These are phyloP conservation scores for Antennarius maculatus DNA, from an alignment of 2,797 vertebrate genomes.

Conservation along the genomic window DNA sequence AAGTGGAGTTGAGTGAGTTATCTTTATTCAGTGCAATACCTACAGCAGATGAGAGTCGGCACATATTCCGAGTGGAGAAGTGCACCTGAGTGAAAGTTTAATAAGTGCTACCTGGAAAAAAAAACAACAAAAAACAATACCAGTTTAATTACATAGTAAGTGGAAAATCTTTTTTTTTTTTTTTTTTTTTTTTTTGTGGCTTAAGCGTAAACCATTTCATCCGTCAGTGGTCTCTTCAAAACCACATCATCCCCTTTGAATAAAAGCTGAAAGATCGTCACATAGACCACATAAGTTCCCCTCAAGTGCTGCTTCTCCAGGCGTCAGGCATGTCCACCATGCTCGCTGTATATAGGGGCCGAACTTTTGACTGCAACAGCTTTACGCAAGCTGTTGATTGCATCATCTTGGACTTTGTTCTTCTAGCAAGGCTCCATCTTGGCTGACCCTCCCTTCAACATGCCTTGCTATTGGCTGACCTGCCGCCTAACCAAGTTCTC, in stretches of 20 bases:
- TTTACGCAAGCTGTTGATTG: constrained; percentile 81
- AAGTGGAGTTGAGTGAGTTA: neutral
- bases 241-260: too few relatives aligned
- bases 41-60: neutral
- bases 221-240: too few relatives aligned
- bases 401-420: constrained; percentile 74
- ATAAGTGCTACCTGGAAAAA: too few relatives aligned
- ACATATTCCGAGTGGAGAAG: neutral
- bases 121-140: too few relatives aligned
- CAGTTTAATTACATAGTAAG: too few relatives aligned
- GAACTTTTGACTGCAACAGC: constrained; percentile 77
- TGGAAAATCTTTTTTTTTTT: too few relatives aligned
- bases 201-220: too few relatives aligned
- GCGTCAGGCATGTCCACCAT: constrained; percentile 25
- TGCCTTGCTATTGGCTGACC: constrained; percentile 75
- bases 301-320: constrained; percentile 11
- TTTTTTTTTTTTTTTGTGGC: too few relatives aligned
- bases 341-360: constrained; percentile 61
- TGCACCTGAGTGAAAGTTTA: neutral
- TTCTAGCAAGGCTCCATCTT: constrained; percentile 62
- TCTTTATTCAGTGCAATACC: neutral
- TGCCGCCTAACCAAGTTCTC: constrained; percentile 55
- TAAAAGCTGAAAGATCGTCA: constrained; percentile 1
- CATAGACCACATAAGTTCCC: constrained; percentile 9
- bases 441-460: constrained; percentile 69